Conservation (phyloP, 2,113 vertebrate genomes). For the Naja naja region DNA sequence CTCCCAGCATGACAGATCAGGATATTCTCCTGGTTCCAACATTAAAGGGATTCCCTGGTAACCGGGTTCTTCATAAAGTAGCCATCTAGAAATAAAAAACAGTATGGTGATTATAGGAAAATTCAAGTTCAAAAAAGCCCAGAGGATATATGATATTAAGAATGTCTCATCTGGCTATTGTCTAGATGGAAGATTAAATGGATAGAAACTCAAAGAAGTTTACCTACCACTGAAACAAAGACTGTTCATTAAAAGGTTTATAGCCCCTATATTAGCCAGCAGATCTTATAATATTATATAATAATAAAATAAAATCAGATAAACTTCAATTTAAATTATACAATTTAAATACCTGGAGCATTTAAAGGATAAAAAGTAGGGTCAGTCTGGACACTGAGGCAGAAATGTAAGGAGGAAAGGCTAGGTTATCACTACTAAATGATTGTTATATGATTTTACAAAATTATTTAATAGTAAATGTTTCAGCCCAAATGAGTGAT, state of each 20-base stretch:
- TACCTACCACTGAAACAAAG: not conserved
- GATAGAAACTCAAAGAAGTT: not conserved
- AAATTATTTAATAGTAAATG: not conserved
- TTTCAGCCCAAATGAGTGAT: not conserved
- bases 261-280: not conserved
- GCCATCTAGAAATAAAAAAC: slow-evolving; percentile 76
- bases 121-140: not conserved
- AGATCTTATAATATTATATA: not conserved
- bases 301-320: not conserved
- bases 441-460: not conserved
- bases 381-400: not conserved
- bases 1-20: slow-evolving; percentile 85
- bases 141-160: not conserved
- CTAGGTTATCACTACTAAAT: not conserved
- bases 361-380: not conserved
- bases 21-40: slow-evolving; percentile 88
- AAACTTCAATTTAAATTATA: not conserved
- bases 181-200: not conserved
- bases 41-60: slow-evolving; percentile 83
- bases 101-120: not conserved
- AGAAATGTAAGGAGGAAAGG: not conserved
- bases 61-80: slow-evolving; percentile 88
- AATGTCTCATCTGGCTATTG: not conserved
- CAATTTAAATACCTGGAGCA: not conserved
- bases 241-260: not conserved